Evolutionary conservation across 2,113 vertebrate genomes (phyloP).

Genomic region (Tapirus terrestris): DNA sequence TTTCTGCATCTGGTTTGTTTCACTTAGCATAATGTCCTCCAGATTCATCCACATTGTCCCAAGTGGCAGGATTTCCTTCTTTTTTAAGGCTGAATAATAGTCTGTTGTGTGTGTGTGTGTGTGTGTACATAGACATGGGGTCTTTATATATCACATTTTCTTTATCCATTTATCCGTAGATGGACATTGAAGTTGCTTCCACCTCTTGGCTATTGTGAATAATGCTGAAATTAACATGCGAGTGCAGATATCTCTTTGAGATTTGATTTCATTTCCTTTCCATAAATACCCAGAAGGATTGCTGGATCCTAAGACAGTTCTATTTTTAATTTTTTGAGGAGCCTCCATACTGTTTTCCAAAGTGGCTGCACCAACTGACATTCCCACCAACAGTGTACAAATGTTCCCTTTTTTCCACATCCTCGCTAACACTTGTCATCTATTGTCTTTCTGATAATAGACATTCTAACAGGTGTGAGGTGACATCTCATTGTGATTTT

Average conservation of each 20-base stretch:
- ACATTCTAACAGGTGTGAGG: background rate
- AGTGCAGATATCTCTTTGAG: background rate
- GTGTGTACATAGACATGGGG: background rate
- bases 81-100: background rate
- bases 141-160: background rate
- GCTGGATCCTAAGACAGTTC: background rate
- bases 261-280: background rate
- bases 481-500: background rate
- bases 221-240: background rate
- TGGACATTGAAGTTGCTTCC: background rate
- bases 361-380: background rate
- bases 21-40: background rate
- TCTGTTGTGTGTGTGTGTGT: background rate
- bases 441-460: background rate
- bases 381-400: background rate
- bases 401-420: background rate
- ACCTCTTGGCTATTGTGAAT: background rate
- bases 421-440: background rate
- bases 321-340: background rate
- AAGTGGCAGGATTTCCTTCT: background rate
- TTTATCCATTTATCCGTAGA: background rate
- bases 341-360: background rate
- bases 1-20: background rate
- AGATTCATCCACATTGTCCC: background rate
- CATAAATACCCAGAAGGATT: background rate